A percentile compares a stretch with the other conserved stretches of the same genome.
phyloP scores from a whole-genome alignment of 2,113 vertebrate species.

The Ictalurus punctatus region DNA sequence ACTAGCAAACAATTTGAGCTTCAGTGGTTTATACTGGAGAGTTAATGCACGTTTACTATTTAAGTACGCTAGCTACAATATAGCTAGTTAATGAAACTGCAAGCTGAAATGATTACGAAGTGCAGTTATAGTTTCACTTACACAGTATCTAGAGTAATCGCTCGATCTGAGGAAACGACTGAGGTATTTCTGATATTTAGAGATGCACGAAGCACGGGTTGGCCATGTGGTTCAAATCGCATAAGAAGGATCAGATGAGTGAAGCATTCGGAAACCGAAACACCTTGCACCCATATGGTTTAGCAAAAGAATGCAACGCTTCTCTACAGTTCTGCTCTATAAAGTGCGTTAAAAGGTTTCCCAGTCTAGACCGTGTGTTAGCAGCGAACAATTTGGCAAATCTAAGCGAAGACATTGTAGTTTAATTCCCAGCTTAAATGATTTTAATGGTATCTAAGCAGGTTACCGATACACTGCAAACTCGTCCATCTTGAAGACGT shows the following conservation, averaged over 20 bases:
- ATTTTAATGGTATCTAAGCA: neutral
- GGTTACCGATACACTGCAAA: neutral
- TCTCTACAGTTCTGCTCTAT: neutral
- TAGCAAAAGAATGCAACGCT: neutral
- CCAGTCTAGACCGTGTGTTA: neutral
- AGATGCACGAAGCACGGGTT: neutral
- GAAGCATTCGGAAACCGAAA: neutral
- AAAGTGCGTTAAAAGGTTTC: neutral
- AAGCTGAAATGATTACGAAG: neutral
- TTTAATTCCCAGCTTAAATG: neutral
- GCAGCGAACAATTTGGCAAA: neutral
- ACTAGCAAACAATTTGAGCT: neutral
- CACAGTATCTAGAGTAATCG: neutral
- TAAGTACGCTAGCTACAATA: neutral
- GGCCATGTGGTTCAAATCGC: slow-evolving; percentile 13
- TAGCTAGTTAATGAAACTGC: neutral
- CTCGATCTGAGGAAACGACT: neutral
- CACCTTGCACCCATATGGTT: neutral
- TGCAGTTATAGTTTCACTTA: neutral
- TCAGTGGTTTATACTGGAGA: neutral
- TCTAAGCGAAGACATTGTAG: neutral
- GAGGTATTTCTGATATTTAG: neutral
- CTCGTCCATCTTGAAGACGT: neutral
- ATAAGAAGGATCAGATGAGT: neutral
- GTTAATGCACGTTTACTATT: neutral